phyloP scores from a whole-genome alignment of 2,888 invertebrate species.

The Aleiodes leptofemur region DNA sequence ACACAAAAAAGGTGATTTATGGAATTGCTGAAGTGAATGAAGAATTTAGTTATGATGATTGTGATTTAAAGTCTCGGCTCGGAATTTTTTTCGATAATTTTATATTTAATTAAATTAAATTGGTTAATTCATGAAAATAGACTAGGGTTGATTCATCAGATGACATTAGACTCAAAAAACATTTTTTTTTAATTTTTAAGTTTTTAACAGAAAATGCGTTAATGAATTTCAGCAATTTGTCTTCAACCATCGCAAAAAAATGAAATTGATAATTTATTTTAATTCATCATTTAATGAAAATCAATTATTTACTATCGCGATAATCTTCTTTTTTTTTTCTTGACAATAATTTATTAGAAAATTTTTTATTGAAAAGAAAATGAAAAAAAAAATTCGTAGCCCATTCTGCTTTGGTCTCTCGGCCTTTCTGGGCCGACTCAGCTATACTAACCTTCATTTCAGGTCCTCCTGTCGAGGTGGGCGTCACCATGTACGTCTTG shows the following conservation, averaged over 20 bases:
- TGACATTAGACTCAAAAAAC: not conserved
- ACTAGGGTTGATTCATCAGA: not conserved
- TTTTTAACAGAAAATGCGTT: not conserved
- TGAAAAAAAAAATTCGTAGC: conserved; percentile 57
- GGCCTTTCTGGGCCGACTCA: conserved; percentile 70
- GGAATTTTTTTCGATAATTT: not conserved
- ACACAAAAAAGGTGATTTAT: not conserved
- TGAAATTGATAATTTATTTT: conserved; percentile 14
- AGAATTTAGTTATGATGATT: not conserved
- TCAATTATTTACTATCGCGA: not conserved
- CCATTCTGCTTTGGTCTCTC: conserved; percentile 54
- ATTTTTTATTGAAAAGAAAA: conserved; percentile 29
- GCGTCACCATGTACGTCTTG: conserved; percentile 89
- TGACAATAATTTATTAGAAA: conserved; percentile 24
- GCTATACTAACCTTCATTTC: conserved; percentile 77
- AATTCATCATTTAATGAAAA: not conserved
- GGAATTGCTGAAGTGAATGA: not conserved
- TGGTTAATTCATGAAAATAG: not conserved
- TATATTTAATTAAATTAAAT: too few relatives aligned
- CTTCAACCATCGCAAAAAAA: conserved; percentile 32
- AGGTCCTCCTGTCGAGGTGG: conserved; percentile 87
- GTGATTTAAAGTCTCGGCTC: conserved; percentile 30
- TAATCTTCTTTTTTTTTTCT: conserved; percentile 8
- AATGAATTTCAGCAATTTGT: conserved; percentile 62
- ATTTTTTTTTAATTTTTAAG: too few relatives aligned